phyloP scores from a whole-genome alignment of 2,113 vertebrate species.

The Fukomys damarensis region DNA sequence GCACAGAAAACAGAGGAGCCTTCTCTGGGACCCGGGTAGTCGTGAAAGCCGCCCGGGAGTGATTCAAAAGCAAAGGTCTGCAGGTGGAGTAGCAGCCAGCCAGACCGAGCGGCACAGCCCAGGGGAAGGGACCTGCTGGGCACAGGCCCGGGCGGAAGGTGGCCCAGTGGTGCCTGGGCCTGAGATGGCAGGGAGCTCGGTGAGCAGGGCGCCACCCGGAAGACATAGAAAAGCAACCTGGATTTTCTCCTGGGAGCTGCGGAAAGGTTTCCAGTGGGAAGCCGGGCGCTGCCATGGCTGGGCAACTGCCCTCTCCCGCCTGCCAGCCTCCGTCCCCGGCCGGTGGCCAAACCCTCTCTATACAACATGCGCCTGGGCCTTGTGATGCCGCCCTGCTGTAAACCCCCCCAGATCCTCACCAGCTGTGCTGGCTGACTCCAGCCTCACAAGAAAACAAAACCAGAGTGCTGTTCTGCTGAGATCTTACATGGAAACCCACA shows the following conservation, averaged over 20 bases:
- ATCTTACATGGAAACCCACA: neutral
- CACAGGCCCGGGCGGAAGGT: neutral
- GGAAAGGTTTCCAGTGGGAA: neutral
- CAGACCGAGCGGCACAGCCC: no score
- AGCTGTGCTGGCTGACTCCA: neutral
- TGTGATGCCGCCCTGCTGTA: neutral
- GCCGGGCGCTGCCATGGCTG: neutral
- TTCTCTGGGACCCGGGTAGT: neutral
- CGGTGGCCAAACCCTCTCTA: neutral
- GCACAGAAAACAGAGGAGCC: neutral
- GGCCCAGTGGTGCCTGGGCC: no score
- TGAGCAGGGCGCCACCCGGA: neutral
- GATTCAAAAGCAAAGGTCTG: neutral
- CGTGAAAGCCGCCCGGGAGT: neutral
- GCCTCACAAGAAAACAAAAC: neutral
- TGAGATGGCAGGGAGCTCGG: neutral
- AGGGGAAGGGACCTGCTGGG: no score
- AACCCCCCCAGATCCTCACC: neutral
- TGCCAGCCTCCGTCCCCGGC: neutral
- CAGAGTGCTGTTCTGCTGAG: neutral
- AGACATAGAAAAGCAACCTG: neutral
- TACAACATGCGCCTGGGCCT: neutral
- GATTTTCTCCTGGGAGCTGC: neutral
- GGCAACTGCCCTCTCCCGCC: neutral
- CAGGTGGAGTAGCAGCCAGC: neutral